Evolutionary conservation across 2,113 vertebrate genomes (phyloP), one percentile per base, ranked within the genome.

Genomic region (Cynopterus brachyotis): DNA sequence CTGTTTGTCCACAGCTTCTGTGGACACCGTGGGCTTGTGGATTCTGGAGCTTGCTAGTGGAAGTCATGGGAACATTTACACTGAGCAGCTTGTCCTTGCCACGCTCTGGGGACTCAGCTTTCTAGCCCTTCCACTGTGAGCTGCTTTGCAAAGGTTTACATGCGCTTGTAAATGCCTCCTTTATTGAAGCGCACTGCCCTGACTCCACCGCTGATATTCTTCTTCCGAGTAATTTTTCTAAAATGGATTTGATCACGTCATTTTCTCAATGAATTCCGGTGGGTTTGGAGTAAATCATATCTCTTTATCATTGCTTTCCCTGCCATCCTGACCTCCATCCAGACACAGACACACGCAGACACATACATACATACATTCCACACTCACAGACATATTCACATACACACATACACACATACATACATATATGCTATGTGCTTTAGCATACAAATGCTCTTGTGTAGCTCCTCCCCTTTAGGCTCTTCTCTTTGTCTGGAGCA

Each of bases 111-210:
- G 47, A 40, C 9, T 45, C 53, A 12, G 30, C 3, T 20, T 26
- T 24, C 64, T 8, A 30, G 60, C 55, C 35, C n/a, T 90, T 26
- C 55, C n/a, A 5, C 17, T 2, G 17, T 0, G 16, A n/a, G 24
- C 66, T 42, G 55, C 19, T 20, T 28, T 57, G 15, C 19, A 10
- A n/a, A 81, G 2, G 5, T 57, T 79, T 20, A 3, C 13, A 3
- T 0, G 2, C 20, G n/a, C 20, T 3, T 66, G 45, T 37, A 62
- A 47, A 53, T 26, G 9, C 32, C 22, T 30, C 28, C 26, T 47
- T 19, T 86, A 70, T 9, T 2, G n/a, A 50, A n/a, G 17, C 3
- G 1, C n/a, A 3, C 3, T 1, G 1, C 8, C 45, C 15, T 13
- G 35, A 8, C 26, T 78, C 30, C 60, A 91, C 66, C 45, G 59